Base-by-base conservation (phyloP, 2,113 vertebrate genomes). In the Dicentrarchus labrax region DNA sequence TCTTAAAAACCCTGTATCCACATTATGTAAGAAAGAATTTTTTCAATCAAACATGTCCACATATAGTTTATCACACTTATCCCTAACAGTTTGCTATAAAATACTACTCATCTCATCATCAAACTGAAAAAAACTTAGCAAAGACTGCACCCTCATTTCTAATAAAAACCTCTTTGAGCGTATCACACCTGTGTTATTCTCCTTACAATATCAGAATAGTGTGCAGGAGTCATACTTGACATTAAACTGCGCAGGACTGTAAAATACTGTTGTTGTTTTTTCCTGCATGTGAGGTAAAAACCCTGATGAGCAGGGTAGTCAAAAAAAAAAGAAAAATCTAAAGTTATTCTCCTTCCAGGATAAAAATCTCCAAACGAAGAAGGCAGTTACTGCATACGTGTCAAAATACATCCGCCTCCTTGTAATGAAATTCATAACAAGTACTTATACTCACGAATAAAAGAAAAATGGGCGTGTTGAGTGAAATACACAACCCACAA, bases 1-100 rank as follows among this genome's bases (percentile, higher is more conserved):
- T 84, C 45, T 82, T 78, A 68, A 84, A 91, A 89, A 92, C 92
- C 92, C 92, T 92, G 92, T 92, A 56, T 90, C 80, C 90, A 87
- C 72, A 12, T 47, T 61, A 76, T 8, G 41, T 85, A 53, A 78
- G 65, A 88, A 89, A 92, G 48, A 66, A 47, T 68, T 38, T 68
- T 72, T 76, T 53, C 67, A 72, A 15, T 77, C 68, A 43, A 71
- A 81, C 76, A 71, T 70, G 64, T 87, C 69, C 50, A 79, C 54
- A 72, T 13, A 43, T 65, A 79, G 21, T 82, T 84, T 7, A 41
- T 47, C 72, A 13, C 57, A 45, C 51, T 36, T n/a, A 76, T 69
- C 36, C n/a, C 67, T 22, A 69, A 80, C 43, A 80, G 16, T 83
- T 85, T 41, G 13, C 30, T 88, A 83, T 77, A 88, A 91, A 92